Evolutionary conservation across 2,888 invertebrate genomes (phyloP), one percentile per base, ranked within the genome.

Genomic region (Tanypteryx hageni): DNA sequence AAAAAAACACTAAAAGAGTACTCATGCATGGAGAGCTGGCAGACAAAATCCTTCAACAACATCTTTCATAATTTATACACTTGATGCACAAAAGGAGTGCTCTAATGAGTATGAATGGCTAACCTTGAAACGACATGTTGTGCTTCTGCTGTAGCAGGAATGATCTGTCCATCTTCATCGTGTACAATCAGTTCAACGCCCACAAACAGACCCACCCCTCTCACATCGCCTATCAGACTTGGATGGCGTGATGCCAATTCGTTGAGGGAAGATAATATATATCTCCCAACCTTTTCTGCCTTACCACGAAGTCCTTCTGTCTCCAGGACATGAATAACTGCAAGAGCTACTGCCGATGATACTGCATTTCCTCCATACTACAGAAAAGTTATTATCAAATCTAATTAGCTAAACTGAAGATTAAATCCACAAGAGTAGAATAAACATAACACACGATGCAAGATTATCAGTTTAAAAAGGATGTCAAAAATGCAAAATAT

Each of bases 291-390:
- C 64, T 96, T 95, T 0, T 96, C 95, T 0, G 99, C 99, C 93
- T 99, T 97, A 93, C 98, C 97, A 94, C 97, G 96, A 11, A 99
- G 96, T 57, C 97, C 96, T 94, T 99, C 99, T 81, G 97, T 97
- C 94, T 98, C 98, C 93, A 99, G 98, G 9, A 98, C 97, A 94
- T 99, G 98, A 94, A 99, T 96, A 0, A 99, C 99, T 5, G 99
- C 98, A 94, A 98, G 98, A 0, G 98, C 99, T 91, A 99, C 98
- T 0, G 99, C 99, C 95, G 99, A 99, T 0, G 99, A 99, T 0
- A 99, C 99, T 16, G 99, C 99, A 96, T 99, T 99, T 14, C 99
- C 99, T 16, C 99, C 99, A 94, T 98, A 99, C 98, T 99, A 95
- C 85, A 95, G 56, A n/a, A 84, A 92, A 92, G 22, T 76, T 22